Base-by-base conservation (phyloP, 2,888 invertebrate genomes). In the Thymelicus lineola region DNA sequence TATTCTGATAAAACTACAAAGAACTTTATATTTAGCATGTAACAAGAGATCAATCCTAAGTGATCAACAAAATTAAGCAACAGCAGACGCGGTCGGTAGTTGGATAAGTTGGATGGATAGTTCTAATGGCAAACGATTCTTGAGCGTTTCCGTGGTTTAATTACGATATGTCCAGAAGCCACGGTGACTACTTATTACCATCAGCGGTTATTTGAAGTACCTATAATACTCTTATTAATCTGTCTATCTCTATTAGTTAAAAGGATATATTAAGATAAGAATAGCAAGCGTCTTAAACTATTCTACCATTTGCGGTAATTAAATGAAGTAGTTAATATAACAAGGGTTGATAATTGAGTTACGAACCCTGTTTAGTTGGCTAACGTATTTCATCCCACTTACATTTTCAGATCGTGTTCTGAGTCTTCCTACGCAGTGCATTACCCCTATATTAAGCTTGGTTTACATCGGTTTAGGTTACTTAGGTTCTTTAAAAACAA, bases 321-420 rank as follows among this genome's bases (percentile, higher is more conserved):
- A 12, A 46, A 46, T 46, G n/a, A 46, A 10, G 46, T 12, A 46
- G 46, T 6, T 46, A n/a, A 46, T 14, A 46, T 42, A 12, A 45
- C 61, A 50, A 15, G 35, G 62, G 62, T 62, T 9, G n/a, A 15
- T 46, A 61, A 50, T 62, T 36, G 36, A 50, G 15, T 36, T 38
- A 38, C 17, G 35, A 15, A 35, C 46, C 45, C 61, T 28, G 17
- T 36, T 10, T 15, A 36, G 35, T 50, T 9, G 35, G 7, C 28
- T n/a, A 7, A 36, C 46, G 35, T 61, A 46, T 46, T 62, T 50
- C 20, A 35, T 50, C n/a, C 62, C 48, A 48, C 36, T 62, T 48
- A 35, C 48, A 62, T 62, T 50, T 62, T 48, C 62, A 61, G 28
- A 48, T n/a, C 48, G 62, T 62, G 12, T n/a, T 46, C 62, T 10